Evolutionary conservation across 92 coral and sea anemone genomes (phyloP).

Genomic region (Ricordea florida): DNA sequence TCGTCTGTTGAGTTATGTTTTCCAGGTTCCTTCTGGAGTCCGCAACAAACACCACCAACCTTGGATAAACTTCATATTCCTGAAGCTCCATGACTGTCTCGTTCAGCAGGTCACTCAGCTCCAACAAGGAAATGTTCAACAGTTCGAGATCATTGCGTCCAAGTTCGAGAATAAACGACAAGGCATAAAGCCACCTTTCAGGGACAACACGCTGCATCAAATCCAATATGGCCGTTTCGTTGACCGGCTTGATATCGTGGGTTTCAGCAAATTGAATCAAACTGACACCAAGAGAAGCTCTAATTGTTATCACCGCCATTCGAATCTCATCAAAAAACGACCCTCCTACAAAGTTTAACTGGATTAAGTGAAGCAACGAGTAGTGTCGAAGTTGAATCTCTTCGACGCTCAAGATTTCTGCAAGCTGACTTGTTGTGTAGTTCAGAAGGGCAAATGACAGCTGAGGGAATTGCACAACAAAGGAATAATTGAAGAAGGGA

Average conservation of each 20-base stretch:
- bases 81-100: slow-evolving; percentile 1
- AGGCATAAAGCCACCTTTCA: not conserved
- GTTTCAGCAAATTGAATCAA: not conserved
- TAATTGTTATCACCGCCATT: not conserved
- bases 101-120: slow-evolving; percentile 14
- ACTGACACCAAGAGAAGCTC: slow-evolving; percentile 6
- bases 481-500: too few species aligned
- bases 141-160: not conserved
- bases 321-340: not conserved
- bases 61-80: slow-evolving; percentile 4
- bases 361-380: not conserved
- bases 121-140: slow-evolving; percentile 14
- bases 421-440: slow-evolving; percentile 2
- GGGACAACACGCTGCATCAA: not conserved
- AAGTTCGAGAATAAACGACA: not conserved
- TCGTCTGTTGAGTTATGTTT: not conserved
- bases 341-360: not conserved
- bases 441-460: slow-evolving; percentile 7
- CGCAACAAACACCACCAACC: not conserved
- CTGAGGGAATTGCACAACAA: too few species aligned
- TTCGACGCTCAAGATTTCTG: not conserved
- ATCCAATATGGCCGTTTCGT: slow-evolving; percentile 14
- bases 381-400: not conserved
- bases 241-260: not conserved
- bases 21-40: not conserved